A percentile compares a stretch with the other conserved stretches of the same genome.
These are phyloP conservation scores for Hipposideros armiger DNA, from an alignment of 2,113 vertebrate species.

Conservation along the genomic window DNA sequence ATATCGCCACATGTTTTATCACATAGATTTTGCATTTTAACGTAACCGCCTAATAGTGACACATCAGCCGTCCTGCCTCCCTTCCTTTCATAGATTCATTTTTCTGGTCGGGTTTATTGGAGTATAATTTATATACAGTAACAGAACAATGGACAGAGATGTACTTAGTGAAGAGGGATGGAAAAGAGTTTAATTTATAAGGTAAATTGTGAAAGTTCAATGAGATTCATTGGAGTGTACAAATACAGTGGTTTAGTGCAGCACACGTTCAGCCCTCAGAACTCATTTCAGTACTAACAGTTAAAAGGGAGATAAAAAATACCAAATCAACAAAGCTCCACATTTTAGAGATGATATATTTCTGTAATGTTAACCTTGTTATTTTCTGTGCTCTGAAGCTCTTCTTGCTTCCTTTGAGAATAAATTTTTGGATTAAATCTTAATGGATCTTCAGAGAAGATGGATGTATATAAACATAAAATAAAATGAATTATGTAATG, in stretches of 20 bases:
- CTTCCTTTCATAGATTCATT: background rate
- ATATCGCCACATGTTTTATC: background rate
- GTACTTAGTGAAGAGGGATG: background rate
- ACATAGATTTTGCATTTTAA: background rate
- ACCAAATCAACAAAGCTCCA: background rate
- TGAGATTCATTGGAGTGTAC: background rate
- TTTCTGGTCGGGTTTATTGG: background rate
- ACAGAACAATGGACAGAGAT: background rate
- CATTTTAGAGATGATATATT: background rate
- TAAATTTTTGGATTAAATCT: conserved; percentile 17
- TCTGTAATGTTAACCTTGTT: background rate
- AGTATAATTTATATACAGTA: background rate
- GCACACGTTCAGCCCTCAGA: background rate
- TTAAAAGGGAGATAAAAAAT: conserved; percentile 3
- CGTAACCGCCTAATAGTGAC: background rate
- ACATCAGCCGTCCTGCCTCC: background rate
- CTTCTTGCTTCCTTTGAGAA: background rate
- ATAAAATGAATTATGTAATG: conserved; percentile 30
- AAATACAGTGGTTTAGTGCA: background rate
- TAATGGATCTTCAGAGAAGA: conserved; percentile 38
- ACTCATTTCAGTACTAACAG: background rate
- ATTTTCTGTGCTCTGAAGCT: conserved; percentile 11
- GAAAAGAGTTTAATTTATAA: background rate
- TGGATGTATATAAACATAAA: background rate
- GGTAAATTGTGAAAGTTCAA: background rate